Base-by-base conservation (phyloP, 2,113 vertebrate species). In the Pedionomus torquatus region DNA sequence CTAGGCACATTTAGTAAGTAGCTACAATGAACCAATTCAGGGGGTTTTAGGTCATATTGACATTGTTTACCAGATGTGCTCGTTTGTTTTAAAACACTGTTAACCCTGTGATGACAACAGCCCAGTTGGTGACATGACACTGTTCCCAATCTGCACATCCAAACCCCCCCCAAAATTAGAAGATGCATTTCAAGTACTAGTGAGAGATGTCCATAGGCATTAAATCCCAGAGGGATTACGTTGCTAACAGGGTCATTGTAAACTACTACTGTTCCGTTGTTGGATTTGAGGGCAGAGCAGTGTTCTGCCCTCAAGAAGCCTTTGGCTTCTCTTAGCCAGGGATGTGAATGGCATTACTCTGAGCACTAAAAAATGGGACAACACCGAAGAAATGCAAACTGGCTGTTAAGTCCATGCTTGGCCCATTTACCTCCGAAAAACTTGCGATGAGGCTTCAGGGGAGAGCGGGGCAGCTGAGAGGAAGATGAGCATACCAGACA, bases 51-150 rank as follows among this genome's bases (percentile, higher is more conserved):
- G 95, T 96, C 95, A 94, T 90, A 92, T 43, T 95, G 90, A 94
- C 92, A 94, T 89, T 94, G 87, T 89, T 91, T 96, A 83, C 77
- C 94, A 97, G 91, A 96, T 95, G 90, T 64, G 87, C 65, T 83
- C 6, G 0, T 95, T 96, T 95, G 90, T 95, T 95, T 91, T 95
- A 89, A 87, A 95, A 90, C 92, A 72, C 20, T 44, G 19, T 95
- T 97, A 95, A 95, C 95, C 79, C 79, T 78, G n/a, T 83, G 65
- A 33, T 95, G 90, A n/a, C 90, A 71, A 52, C 68, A 88, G 68
- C 35, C 33, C 8, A 1, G 0, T 78, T 83, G 1, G 18, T 70
- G 72, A 37, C 43, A 11, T 68, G 82, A 24, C 58, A 28, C 41
- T 5, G 2, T 75, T 39, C 39, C 44, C 55, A 41, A 49, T 17